phyloP scores from a whole-genome alignment of 2,113 vertebrate species.

The Dicentrarchus labrax region DNA sequence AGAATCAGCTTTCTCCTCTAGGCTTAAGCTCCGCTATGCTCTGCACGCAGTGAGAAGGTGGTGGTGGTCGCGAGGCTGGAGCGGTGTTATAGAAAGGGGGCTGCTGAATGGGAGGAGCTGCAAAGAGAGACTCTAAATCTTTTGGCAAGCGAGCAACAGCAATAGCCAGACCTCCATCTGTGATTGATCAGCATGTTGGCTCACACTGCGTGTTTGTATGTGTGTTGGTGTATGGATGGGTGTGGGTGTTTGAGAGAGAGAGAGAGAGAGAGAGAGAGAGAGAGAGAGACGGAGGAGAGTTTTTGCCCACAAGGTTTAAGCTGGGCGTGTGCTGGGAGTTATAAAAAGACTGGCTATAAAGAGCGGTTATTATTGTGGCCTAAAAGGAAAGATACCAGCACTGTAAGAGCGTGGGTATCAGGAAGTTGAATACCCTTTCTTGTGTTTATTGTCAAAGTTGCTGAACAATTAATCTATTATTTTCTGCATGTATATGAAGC shows the following conservation, averaged over 20 bases:
- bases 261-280: conserved; percentile 46
- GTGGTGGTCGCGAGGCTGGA: conserved; percentile 40
- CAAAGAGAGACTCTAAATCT: conserved; percentile 49
- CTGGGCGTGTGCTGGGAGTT: conserved; percentile 80
- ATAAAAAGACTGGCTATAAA: conserved; percentile 88
- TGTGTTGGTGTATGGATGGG: conserved; percentile 62
- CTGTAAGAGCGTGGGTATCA: conserved; percentile 33
- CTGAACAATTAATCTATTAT: conserved; percentile 57
- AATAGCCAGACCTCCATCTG: conserved; percentile 82
- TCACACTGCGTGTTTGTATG: conserved; percentile 61
- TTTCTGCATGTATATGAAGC: conserved; percentile 32
- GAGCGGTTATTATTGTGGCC: conserved; percentile 79
- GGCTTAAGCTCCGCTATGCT: conserved; percentile 4
- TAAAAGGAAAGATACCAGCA: conserved; percentile 69
- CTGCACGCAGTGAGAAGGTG: conserved; percentile 1
- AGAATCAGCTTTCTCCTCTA: conserved; percentile 10
- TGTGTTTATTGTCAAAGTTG: conserved; percentile 35
- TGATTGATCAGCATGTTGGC: conserved; percentile 79
- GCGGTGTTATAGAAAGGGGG: conserved; percentile 30
- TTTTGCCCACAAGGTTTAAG: conserved; percentile 77
- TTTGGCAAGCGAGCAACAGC: conserved; percentile 61
- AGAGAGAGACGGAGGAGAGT: conserved; percentile 51
- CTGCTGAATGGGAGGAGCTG: conserved; percentile 51
- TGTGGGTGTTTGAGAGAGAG: conserved; percentile 62
- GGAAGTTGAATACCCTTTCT: conserved; percentile 41